Conservation (phyloP, 2,797 vertebrate genomes). For the Hapalemur alaotrensis region DNA sequence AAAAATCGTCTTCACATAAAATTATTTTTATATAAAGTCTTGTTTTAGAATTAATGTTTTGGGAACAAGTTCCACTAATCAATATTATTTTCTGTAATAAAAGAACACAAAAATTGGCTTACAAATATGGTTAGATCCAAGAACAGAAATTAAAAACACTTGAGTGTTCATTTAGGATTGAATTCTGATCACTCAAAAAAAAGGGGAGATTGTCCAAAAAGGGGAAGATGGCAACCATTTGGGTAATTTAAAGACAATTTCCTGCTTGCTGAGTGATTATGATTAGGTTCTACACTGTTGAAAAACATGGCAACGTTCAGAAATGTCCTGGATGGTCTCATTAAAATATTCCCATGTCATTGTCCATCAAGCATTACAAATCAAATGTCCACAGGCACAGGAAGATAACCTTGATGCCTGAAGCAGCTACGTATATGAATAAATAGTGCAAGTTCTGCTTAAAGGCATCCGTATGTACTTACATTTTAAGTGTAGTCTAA, state of each 20-base stretch:
- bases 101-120: not conserved
- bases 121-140: not conserved
- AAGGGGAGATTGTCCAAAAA: not conserved
- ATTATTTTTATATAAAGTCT: not conserved
- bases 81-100: not conserved
- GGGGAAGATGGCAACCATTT: not conserved
- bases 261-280: not conserved
- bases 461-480: not conserved
- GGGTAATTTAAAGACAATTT: not conserved
- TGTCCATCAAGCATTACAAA: not conserved
- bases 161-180: not conserved
- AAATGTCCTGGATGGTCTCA: not conserved
- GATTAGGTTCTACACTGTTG: not conserved
- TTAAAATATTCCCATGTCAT: not conserved
- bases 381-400: not conserved
- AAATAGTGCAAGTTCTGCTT: not conserved
- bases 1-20: not conserved
- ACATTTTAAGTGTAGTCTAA: not conserved
- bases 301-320: not conserved
- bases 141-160: not conserved
- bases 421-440: not conserved
- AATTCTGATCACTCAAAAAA: conserved; percentile 29
- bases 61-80: not conserved
- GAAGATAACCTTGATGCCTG: not conserved
- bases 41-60: not conserved